Base-by-base conservation (phyloP, 2,113 vertebrate species). In the Lepidothrix coronata region DNA sequence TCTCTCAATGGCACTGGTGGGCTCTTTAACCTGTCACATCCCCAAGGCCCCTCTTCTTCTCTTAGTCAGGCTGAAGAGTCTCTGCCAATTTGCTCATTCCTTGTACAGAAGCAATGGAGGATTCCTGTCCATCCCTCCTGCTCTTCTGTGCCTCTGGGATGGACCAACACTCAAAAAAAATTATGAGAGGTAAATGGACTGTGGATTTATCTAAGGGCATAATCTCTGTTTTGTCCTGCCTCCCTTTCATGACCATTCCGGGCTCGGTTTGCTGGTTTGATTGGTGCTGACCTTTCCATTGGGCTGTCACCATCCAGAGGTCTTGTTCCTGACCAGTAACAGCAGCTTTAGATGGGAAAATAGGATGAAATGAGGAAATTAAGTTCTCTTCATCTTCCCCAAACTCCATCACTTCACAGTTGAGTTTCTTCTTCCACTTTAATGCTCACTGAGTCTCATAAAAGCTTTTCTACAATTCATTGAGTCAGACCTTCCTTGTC, bases 61-160 rank as follows among this genome's bases (percentile, higher is more conserved):
- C 72, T 68, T 58, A 57, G 27, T 62, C 35, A 63, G 5, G 43
- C 43, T 68, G 59, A 58, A 49, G 23, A 81, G 14, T 33, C 21
- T 73, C 86, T 5, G 3, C 12, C 74, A 57, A 3, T 23, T 19
- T 55, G 30, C 35, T 63, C 11, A 7, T 55, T 86, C 58, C 49
- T 80, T 7, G 0, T 4, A 39, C 16, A 28, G 41, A 61, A 58
- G 37, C 1, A 3, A 2, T 1, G 18, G 30, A 25, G 14, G 33
- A 15, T 28, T n/a, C 23, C 35, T 33, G 37, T 9, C 21, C 37
- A 17, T 17, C 41, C 37, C 17, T 77, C 24, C 67, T 37, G 27
- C 44, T 85, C 85, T 30, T 63, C 83, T 48, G 30, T 91, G 33
- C 11, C 49, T 48, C 54, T 37, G 55, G 62, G 54, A 31, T 6